Base-by-base conservation (phyloP, 2,888 invertebrate species). In the Fragum sueziense region DNA sequence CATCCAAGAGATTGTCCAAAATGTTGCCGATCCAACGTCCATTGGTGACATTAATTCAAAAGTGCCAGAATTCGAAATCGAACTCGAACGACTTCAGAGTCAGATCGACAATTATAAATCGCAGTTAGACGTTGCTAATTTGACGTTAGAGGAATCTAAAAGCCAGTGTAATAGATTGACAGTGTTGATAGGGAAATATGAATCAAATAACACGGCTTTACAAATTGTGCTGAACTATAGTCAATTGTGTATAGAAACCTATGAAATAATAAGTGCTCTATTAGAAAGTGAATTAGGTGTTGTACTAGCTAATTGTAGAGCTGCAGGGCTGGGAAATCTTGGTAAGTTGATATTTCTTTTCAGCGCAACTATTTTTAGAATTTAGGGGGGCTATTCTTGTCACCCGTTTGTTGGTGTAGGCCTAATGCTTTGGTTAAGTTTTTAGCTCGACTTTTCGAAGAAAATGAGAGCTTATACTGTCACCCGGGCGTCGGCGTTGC, bases 241-340 rank as follows among this genome's bases (percentile, higher is more conserved):
- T 79, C 97, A 97, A 94, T 95, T 97, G 86, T 96, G 97, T 61
- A 95, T 97, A 62, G 97, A 97, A 94, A 95, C 96, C 0, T 97
- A 97, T 93, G 97, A 97, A 93, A 97, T 97, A 81, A 95, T 97
- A 90, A 94, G 97, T 52, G 96, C 97, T 9, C 94, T 97, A 62
- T 94, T 97, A 6, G 97, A 97, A 94, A 97, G 96, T 84, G 95
- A 96, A 91, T 93, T 95, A 82, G 94, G 95, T 17, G 92, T 95
- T 69, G 92, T 94, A 78, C 90, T 94, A 67, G 93, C 94, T 20
- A 94, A 94, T 84, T 94, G 94, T 84, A 89, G 93, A 73, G 94
- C 94, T 20, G 93, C 93, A 34, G 94, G 94, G 9, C 84, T 92
- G 0, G 89, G 91, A 2, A 87, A 86, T 52, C 74, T 89, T 59